Percentiles rank a stretch among this genome's conserved stretches.
Conservation (phyloP, 2,113 vertebrate genomes). For the Heterochromis multidens region DNA sequence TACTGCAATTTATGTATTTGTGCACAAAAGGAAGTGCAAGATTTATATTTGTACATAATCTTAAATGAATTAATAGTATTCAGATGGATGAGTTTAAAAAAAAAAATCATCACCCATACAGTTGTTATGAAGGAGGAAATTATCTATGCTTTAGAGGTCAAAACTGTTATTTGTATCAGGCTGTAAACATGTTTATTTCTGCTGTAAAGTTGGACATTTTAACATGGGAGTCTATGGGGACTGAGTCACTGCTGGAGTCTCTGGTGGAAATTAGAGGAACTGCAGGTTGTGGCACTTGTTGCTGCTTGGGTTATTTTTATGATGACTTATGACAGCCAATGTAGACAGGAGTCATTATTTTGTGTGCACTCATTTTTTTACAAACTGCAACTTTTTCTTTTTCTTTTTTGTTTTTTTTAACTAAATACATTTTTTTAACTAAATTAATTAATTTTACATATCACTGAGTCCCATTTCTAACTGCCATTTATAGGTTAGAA, state of each 20-base stretch:
- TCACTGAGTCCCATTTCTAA: background rate
- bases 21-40: background rate
- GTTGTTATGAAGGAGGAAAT: background rate
- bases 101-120: background rate
- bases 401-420: too few relatives aligned
- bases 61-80: background rate
- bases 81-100: background rate
- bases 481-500: background rate
- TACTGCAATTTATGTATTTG: background rate
- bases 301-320: too few relatives aligned
- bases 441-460: fast-evolving
- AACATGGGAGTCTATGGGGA: background rate
- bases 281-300: background rate
- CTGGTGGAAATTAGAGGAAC: background rate
- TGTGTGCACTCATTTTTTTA: background rate
- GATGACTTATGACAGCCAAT: background rate
- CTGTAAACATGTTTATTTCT: background rate
- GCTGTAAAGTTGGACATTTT: too few relatives aligned
- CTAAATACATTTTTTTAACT: too few relatives aligned
- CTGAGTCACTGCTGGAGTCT: background rate
- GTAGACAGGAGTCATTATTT: background rate
- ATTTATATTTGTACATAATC: background rate
- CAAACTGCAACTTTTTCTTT: too few relatives aligned
- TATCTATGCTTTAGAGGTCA: background rate
- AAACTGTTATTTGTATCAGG: background rate